Evolutionary conservation across 2,113 vertebrate genomes (phyloP).

Genomic region (Charina bottae): DNA sequence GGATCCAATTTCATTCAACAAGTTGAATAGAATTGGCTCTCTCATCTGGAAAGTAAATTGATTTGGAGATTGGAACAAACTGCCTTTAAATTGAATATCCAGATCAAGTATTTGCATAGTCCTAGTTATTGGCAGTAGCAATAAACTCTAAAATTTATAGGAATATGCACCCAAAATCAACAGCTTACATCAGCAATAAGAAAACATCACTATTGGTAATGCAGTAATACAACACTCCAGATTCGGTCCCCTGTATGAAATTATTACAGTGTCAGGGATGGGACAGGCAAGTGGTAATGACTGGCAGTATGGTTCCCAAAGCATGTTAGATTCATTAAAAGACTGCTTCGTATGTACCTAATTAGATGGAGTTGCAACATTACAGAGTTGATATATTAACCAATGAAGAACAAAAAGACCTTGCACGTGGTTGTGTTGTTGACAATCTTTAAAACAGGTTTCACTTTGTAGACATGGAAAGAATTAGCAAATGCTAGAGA

Average conservation of each 20-base stretch:
- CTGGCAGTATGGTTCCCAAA: background rate
- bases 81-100: background rate
- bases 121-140: background rate
- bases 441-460: background rate
- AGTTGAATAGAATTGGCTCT: background rate
- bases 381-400: background rate
- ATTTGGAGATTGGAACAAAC: background rate
- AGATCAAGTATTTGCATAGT: background rate
- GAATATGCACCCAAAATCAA: background rate
- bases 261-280: background rate
- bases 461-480: background rate
- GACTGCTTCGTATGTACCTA: background rate
- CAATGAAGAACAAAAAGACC: background rate
- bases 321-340: background rate
- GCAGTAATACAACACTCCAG: background rate
- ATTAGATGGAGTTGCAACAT: background rate
- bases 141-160: background rate
- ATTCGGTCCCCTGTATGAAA: background rate
- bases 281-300: too few species aligned
- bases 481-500: constrained; percentile 21
- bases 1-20: background rate
- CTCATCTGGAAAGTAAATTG: background rate
- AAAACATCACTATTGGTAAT: background rate
- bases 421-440: background rate
- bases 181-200: background rate